Base-by-base conservation (phyloP, 2,888 invertebrate species). In the Dioctria linearis region DNA sequence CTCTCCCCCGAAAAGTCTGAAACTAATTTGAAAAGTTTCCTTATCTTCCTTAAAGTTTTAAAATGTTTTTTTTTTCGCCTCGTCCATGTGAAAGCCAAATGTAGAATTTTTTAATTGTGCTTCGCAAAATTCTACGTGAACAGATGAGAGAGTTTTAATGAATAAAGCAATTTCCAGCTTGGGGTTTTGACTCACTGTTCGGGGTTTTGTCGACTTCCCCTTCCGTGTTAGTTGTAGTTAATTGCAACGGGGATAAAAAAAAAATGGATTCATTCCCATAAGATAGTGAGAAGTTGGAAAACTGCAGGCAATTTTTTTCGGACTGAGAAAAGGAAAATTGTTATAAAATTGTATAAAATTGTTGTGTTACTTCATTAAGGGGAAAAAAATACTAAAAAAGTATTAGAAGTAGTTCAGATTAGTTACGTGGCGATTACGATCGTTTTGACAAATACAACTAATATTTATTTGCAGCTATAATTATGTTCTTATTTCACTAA, bases 51-150 rank as follows among this genome's bases (percentile, higher is more conserved):
- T 11, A 2, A 13, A 69, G 69, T 49, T 69, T 69, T 69, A 51
- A 51, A 69, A 69, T 51, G 69, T 69, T 69, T 54, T 69, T 69
- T 25, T 25, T 25, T 25, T 25, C 25, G 25, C 25, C 25, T 25
- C 25, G 25, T 9, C 51, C 25, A 51, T 51, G 49, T 69, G 51
- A 51, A 69, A 69, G 69, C 69, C 69, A 69, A 69, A 69, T 69
- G 69, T 69, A 37, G 51, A 51, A 37, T 69, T 69, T 69, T 25
- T 69, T 69, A 69, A 69, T 69, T 69, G 69, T 51, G 51, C 11
- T 3, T n/a, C 54, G 54, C 11, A 54, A 54, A 54, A 54, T 54
- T 54, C 54, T 11, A 54, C 54, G 54, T 54, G 54, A 8, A 54
- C 54, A 54, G 54, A 54, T 54, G 54, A 25, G 25, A 25, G 25